Base-by-base conservation (phyloP, 2,797 vertebrate species). In the Taeniopygia guttata region DNA sequence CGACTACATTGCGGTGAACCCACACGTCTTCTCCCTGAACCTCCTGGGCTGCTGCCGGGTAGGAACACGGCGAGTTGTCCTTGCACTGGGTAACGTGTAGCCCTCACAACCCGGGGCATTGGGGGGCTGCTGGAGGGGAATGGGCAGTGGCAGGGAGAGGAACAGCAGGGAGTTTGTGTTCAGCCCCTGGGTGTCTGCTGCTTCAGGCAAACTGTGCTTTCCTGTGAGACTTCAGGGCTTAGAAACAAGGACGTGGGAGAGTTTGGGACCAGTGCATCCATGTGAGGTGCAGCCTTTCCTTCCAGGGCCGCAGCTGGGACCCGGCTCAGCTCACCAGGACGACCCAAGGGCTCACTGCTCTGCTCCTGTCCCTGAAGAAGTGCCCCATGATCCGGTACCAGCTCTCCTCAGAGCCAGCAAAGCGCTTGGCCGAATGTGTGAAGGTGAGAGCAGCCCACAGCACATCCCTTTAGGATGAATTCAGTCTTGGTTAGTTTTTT, bases 381-480 rank as follows among this genome's bases (percentile, higher is more conserved):
- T 99, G 99, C 88, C 99, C 99, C 8, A 98, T 99, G 98, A 99
- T 99, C 87, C 98, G 99, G 18, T 99, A 99, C 94, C 99, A 99
- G 97, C 98, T 99, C 43, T 99, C 99, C 5, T 99, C 99, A 0
- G 99, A 99, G 84, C 96, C 98, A 86, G 98, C 99, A 1, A 99
- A 99, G 82, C 98, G 99, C 55, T 98, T 99, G 16, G 99, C 98
- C 0, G 99, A 99, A 81, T 99, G 98, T 0, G 99, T 99, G 63
- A 99, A 99, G 98, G 99, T 89, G 87, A 89, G 87, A 38, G 58
- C 45, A 59, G 0, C 66, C 51, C 87, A 22, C 10, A 34, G 54
- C 56, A 38, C 25, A 1, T 51, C 56, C 20, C 38, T 26, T 34
- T 1, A 4, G 26, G 25, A 26, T n/a, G 10, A 18, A 5, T 15